Evolutionary conservation across 1,140 invertebrate species (phyloP).

Genomic region (Leptopilina boulardi): DNA sequence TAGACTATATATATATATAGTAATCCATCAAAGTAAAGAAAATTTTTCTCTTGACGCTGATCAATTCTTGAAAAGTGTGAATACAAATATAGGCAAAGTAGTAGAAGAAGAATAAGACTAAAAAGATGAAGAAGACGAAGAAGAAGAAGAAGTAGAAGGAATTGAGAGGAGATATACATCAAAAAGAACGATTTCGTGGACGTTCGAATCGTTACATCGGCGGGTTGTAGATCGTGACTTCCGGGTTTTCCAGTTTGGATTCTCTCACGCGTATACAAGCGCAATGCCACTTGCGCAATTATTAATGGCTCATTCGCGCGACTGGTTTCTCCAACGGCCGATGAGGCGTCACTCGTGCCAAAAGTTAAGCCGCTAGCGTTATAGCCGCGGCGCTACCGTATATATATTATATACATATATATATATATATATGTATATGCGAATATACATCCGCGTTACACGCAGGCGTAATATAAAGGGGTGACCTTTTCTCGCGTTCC

Average conservation of each 20-base stretch:
- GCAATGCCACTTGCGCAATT: slow-evolving; percentile 25
- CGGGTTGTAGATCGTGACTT: slow-evolving; percentile 14
- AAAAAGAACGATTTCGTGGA: slow-evolving; percentile 21
- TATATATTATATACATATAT: not conserved
- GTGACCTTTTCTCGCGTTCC: slow-evolving; percentile 48
- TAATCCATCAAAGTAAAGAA: too few species aligned
- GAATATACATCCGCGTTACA: slow-evolving; percentile 21
- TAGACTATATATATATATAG: too few species aligned
- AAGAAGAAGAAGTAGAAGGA: not conserved
- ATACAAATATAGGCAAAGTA: not conserved
- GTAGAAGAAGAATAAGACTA: too few species aligned
- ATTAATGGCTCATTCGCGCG: slow-evolving; percentile 25
- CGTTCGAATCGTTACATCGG: slow-evolving; percentile 26
- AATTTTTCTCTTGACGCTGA: not conserved
- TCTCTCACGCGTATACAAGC: slow-evolving; percentile 27
- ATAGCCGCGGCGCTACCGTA: not conserved
- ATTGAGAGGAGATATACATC: slow-evolving; percentile 11
- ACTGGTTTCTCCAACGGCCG: not conserved
- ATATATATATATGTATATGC: not conserved
- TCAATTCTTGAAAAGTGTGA: not conserved
- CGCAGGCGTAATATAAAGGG: slow-evolving; percentile 31
- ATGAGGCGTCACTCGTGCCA: slow-evolving; percentile 19
- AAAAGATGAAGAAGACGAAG: not conserved
- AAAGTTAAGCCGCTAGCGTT: slow-evolving; percentile 4
- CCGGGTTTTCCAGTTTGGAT: slow-evolving; percentile 29